phyloP scores from a whole-genome alignment of 2,888 invertebrate genomes.

The Bellardia pandia region DNA sequence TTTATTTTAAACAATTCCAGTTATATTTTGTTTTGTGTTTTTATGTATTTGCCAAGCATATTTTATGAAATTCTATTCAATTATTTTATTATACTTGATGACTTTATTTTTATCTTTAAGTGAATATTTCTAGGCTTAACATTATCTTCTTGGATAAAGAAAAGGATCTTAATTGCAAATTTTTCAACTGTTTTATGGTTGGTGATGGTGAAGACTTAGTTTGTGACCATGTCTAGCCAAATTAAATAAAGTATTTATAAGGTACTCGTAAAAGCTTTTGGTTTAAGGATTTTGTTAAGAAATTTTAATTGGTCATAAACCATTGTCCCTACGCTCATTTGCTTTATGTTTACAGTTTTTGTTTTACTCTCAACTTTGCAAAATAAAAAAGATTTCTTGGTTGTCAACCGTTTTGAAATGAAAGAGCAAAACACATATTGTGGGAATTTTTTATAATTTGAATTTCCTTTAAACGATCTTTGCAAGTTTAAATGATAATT shows the following conservation, averaged over 20 bases:
- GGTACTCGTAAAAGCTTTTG: background rate
- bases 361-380: too few relatives aligned
- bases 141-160: background rate
- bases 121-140: background rate
- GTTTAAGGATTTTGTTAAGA: too few relatives aligned
- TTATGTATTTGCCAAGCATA: background rate
- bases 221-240: slow-evolving; percentile 21
- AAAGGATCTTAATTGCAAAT: slow-evolving; percentile 28
- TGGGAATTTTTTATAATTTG: too few relatives aligned
- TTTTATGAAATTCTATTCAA: slow-evolving; percentile 44
- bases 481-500: too few relatives aligned
- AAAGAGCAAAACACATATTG: too few relatives aligned
- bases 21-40: background rate
- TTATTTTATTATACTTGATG: slow-evolving; percentile 38
- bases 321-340: too few relatives aligned
- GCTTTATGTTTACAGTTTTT: too few relatives aligned
- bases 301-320: too few relatives aligned
- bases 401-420: too few relatives aligned
- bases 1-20: slow-evolving; percentile 16
- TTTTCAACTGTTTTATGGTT: background rate
- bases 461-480: too few relatives aligned
- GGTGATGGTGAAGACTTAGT: background rate
- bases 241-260: background rate
- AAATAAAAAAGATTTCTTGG: too few relatives aligned
- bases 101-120: background rate